These are phyloP conservation scores for Anseranas semipalmata DNA, from an alignment of 2,113 vertebrate species.

Conservation along the genomic window DNA sequence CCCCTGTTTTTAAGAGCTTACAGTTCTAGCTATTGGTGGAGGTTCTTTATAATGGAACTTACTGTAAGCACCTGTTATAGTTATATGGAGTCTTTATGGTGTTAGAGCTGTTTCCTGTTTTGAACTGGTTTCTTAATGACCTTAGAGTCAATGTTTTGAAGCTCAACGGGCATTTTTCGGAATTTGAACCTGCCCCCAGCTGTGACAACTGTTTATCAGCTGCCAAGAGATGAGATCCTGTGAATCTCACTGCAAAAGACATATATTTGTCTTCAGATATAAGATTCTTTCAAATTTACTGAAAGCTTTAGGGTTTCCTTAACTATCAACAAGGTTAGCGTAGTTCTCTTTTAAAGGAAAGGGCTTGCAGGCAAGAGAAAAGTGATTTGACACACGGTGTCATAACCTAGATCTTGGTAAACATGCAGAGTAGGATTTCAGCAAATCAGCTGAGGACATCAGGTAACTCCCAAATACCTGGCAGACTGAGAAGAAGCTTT, in stretches of 20 bases:
- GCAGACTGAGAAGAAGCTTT: background rate
- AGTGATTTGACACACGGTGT: constrained; percentile 27
- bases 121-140: background rate
- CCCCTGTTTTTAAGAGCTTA: background rate
- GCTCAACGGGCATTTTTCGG: background rate
- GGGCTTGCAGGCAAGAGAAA: background rate
- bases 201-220: background rate
- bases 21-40: background rate
- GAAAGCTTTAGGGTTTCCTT: background rate
- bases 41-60: background rate
- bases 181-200: background rate
- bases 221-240: background rate
- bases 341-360: background rate
- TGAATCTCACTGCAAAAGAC: background rate
- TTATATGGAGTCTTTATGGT: background rate
- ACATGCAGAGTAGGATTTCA: constrained; percentile 8
- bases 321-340: background rate
- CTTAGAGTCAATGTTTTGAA: background rate
- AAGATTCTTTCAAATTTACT: background rate
- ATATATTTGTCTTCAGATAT: background rate
- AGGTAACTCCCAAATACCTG: background rate
- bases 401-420: constrained; percentile 37
- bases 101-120: constrained; percentile 9
- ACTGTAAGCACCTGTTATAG: constrained; percentile 5
- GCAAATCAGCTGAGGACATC: background rate